phyloP scores from a whole-genome alignment of 2,113 vertebrate species.

The Rhea pennata region DNA sequence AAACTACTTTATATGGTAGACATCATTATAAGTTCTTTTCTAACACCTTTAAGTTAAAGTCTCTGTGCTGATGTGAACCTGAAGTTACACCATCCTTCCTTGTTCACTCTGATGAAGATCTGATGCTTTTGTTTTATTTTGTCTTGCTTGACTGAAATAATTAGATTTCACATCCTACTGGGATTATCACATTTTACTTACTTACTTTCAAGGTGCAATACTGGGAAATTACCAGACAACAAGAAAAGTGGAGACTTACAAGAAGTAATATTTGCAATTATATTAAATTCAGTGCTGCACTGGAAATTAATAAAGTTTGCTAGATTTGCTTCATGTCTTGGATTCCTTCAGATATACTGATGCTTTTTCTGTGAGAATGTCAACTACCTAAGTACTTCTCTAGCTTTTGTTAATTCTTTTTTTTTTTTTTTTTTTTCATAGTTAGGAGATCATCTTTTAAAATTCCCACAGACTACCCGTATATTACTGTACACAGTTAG shows the following conservation, averaged over 20 bases:
- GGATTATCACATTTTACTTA: constrained; percentile 26
- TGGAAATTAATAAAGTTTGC: constrained; percentile 50
- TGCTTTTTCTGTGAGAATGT: constrained; percentile 26
- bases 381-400: background rate
- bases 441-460: constrained; percentile 29
- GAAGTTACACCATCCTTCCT: background rate
- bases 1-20: background rate
- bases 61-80: background rate
- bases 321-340: background rate
- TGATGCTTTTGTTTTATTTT: constrained; percentile 2
- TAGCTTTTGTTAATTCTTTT: constrained; percentile 35
- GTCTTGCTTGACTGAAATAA: constrained; percentile 32
- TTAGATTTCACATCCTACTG: constrained; percentile 2
- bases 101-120: background rate
- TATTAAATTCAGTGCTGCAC: constrained; percentile 4
- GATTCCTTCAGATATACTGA: background rate
- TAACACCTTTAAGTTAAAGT: background rate
- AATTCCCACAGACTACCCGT: constrained; percentile 23
- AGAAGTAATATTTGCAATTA: constrained; percentile 30
- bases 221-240: constrained; percentile 24
- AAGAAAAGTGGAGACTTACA: constrained; percentile 25
- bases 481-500: background rate
- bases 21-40: background rate
- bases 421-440: background rate
- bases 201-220: background rate